Evolutionary conservation across 2,797 vertebrate species (phyloP), one percentile per base, ranked within the genome.

Genomic region (Anableps anableps): DNA sequence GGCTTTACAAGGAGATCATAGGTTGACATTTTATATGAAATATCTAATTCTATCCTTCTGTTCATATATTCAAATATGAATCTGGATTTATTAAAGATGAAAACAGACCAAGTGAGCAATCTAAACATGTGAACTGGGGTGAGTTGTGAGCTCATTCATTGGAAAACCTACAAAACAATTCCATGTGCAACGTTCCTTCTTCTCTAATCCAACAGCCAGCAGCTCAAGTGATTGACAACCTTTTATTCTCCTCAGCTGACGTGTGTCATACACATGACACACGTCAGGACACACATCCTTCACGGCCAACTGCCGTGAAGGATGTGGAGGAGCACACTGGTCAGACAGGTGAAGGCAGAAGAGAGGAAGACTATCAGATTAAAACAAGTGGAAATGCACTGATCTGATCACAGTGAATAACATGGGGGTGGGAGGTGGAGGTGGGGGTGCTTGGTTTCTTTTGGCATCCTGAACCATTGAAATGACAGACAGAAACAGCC

Each of bases 321-420:
- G 8, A 45, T 45, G 45, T 6, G n/a, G 19, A 9, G 11, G 45
- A n/a, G 38, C 51, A 21, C 21, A 26, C n/a, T 60, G 58, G 58
- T 13, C 58, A 71, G n/a, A 41, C 14, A 26, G 43, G 45, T 41
- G 43, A 9, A 80, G 47, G 38, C 60, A 72, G 19, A 50, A 11
- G 5, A 0, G 34, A 53, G 17, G 55, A 77, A 71, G 58, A 73
- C 34, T 38, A 43, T 58, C 7, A 23, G 26, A 45, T 38, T 17
- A 26, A 60, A 68, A 73, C 17, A 17, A 43, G 29, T 55, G 58
- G 48, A 74, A 68, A 68, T 34, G 60, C 72, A 74, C 73, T 71
- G n/a, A 73, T 80, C 23, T 64, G n/a, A 78, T 86, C 72, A 78
- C 64, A 83, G 55, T 70, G 68, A 58, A 26, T 10, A 26, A 9